Evolutionary conservation across 2,888 invertebrate genomes (phyloP).

Genomic region (Acronicta psi): DNA sequence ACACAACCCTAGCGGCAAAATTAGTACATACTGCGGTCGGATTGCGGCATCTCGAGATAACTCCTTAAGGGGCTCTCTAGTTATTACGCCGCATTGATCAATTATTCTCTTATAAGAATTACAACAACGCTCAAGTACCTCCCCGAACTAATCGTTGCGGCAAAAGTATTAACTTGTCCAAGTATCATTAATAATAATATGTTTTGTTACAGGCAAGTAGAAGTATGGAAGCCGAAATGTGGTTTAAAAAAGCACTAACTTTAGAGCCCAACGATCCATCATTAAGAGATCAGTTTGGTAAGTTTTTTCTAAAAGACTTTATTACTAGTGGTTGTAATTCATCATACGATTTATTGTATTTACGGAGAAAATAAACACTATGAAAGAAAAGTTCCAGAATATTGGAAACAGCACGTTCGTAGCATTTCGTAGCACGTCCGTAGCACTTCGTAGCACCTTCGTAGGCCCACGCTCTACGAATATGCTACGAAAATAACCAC

Average conservation of each 20-base stretch:
- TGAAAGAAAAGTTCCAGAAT: too few species aligned
- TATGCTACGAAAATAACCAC: too few species aligned
- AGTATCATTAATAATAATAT: slow-evolving; percentile 38
- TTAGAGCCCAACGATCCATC: slow-evolving; percentile 95
- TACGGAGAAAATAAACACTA: too few species aligned
- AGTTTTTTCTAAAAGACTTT: slow-evolving; percentile 48
- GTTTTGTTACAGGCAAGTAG: slow-evolving; percentile 92
- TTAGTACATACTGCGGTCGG: slow-evolving; percentile 37
- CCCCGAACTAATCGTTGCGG: slow-evolving; percentile 25
- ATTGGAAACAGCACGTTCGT: too few species aligned
- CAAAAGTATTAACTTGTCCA: slow-evolving; percentile 30
- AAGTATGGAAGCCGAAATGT: slow-evolving; percentile 94
- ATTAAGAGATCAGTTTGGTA: slow-evolving; percentile 96
- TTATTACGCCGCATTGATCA: slow-evolving; percentile 41
- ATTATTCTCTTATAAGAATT: slow-evolving; percentile 45
- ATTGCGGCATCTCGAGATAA: slow-evolving; percentile 45
- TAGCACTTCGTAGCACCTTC: too few species aligned
- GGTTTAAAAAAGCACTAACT: slow-evolving; percentile 95
- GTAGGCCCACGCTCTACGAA: too few species aligned
- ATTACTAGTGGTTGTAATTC: too few species aligned
- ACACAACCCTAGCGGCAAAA: slow-evolving; percentile 21
- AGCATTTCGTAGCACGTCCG: too few species aligned
- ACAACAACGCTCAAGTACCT: slow-evolving; percentile 30
- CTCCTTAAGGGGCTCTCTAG: slow-evolving; percentile 37
- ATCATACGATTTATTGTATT: too few species aligned